Conservation (phyloP, 2,888 invertebrate species). For the Drosophila maculinotata region DNA sequence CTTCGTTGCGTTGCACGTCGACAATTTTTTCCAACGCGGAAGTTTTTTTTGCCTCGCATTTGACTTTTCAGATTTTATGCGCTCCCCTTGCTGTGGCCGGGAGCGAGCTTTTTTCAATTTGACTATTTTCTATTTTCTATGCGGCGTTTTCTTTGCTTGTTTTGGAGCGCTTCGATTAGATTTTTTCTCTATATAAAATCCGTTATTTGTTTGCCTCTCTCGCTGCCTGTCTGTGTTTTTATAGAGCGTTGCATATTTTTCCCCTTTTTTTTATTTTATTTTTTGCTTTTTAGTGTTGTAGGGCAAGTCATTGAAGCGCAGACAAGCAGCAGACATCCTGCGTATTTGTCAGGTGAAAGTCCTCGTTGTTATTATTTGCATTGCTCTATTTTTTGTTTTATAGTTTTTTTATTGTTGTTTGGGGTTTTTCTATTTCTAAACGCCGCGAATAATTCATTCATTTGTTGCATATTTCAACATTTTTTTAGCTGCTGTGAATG, state of each 20-base stretch:
- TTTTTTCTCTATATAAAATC: constrained; percentile 62
- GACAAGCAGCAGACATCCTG: constrained; percentile 74
- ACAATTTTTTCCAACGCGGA: constrained; percentile 53
- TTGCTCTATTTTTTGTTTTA: constrained; percentile 42
- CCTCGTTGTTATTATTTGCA: constrained; percentile 54
- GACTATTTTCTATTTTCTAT: constrained; percentile 44
- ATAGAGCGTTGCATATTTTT: constrained; percentile 34
- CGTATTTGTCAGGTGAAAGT: constrained; percentile 76
- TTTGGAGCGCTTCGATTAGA: constrained; percentile 74
- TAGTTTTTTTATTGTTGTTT: constrained; percentile 6
- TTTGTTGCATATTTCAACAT: constrained; percentile 48
- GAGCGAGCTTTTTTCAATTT: constrained; percentile 53
- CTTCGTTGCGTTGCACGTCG: constrained; percentile 42
- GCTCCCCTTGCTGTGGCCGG: constrained; percentile 18
- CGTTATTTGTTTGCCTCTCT: constrained; percentile 54
- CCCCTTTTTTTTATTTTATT: constrained; percentile 3
- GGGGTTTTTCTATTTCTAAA: constrained; percentile 59
- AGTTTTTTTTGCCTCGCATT: constrained; percentile 74
- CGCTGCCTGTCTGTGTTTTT: constrained; percentile 40
- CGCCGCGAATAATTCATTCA: constrained; percentile 71
- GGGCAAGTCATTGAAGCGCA: constrained; percentile 68
- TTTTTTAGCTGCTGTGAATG: constrained; percentile 37
- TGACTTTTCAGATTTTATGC: constrained; percentile 60
- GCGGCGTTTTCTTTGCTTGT: constrained; percentile 42
- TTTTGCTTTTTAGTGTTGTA: constrained; percentile 28